Conservation (phyloP, 2,113 vertebrate genomes). For the Pterocles burchelli region DNA sequence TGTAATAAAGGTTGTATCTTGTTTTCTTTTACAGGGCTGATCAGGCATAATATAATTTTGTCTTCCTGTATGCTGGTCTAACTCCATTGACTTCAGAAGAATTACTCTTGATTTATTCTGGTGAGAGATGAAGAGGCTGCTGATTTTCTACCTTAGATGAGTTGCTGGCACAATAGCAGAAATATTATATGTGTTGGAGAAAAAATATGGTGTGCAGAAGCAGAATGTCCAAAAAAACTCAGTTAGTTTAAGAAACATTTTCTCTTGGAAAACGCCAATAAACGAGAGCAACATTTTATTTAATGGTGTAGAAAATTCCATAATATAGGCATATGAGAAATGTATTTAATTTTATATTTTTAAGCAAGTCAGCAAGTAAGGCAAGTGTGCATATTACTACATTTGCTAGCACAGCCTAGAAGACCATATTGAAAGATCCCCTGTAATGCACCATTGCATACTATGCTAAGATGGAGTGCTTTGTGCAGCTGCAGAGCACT, state of each 20-base stretch:
- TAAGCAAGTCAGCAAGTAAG: constrained; percentile 70
- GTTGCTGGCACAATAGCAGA: constrained; percentile 39
- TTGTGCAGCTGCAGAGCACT: constrained; percentile 50
- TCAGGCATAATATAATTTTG: constrained; percentile 31
- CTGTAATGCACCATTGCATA: constrained; percentile 50
- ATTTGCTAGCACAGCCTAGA: constrained; percentile 50
- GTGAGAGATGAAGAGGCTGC: not conserved
- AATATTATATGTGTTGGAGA: constrained; percentile 30
- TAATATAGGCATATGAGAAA: constrained; percentile 73
- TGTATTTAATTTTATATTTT: constrained; percentile 75
- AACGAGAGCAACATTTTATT: constrained; percentile 70
- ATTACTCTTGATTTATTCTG: not conserved
- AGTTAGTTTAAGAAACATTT: constrained; percentile 71
- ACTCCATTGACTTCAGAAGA: not conserved
- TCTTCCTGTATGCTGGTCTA: constrained; percentile 47
- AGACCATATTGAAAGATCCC: constrained; percentile 50
- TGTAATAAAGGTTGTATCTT: not conserved
- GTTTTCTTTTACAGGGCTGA: constrained; percentile 43
- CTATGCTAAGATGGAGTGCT: constrained; percentile 25
- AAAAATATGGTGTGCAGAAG: constrained; percentile 37
- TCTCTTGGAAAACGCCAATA: constrained; percentile 70
- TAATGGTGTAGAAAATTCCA: constrained; percentile 72
- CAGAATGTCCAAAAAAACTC: constrained; percentile 40
- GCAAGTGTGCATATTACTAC: constrained; percentile 49
- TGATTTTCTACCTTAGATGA: constrained; percentile 60